Evolutionary conservation across 2,113 vertebrate genomes (phyloP), one percentile per base, ranked within the genome.

Genomic region (Pantherophis guttatus): DNA sequence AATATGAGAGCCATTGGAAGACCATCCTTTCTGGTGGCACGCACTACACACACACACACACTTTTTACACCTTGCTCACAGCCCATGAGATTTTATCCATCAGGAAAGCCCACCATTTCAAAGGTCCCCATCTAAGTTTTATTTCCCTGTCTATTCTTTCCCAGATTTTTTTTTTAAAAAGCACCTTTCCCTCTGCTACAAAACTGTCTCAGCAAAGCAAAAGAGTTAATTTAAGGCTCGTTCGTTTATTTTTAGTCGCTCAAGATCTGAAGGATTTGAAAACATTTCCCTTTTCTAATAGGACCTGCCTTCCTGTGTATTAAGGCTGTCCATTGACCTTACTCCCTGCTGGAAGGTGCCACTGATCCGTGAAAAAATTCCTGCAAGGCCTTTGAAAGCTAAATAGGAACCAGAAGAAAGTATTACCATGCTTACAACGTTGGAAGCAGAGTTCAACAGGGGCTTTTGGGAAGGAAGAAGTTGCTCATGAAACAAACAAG

Each of bases 221-320:
- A 96, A 94, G 90, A 95, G 96, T 97, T 97, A 98, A 97, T 98
- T 98, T 98, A 97, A 97, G 97, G 93, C 96, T 97, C 97, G 97
- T 98, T 98, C 96, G 97, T 98, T 98, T 98, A 98, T 98, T 98
- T 98, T 98, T 98, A 98, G 98, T 97, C 90, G 96, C 95, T 96
- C 94, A 92, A 98, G 97, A 98, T 98, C 98, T 97, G 96, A 98
- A 94, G 97, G 97, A 92, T 97, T 96, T 96, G 95, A 97, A 97
- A 97, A 97, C 97, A 97, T 97, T 98, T 98, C 98, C 98, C 97
- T 97, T 97, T 98, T 97, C 98, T 98, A 97, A 98, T 97, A 97
- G 97, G 97, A 98, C 97, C 96, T 92, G 96, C 95, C 98, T 98
- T 98, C 98, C 98, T 98, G 98, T 97, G 97, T 96, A 97, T 96